Evolutionary conservation across 1,140 invertebrate genomes (phyloP).

Genomic region (Temnothorax nylanderi): DNA sequence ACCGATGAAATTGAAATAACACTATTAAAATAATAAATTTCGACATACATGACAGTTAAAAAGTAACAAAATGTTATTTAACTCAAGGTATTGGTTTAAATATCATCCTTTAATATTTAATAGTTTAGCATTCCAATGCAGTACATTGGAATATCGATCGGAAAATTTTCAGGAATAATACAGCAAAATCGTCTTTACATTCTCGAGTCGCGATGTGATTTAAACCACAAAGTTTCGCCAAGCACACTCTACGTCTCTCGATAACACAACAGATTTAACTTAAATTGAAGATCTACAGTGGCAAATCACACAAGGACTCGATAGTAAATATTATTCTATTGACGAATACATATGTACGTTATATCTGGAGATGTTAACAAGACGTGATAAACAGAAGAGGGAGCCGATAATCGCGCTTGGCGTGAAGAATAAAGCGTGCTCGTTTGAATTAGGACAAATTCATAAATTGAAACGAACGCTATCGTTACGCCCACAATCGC

Average conservation of each 20-base stretch:
- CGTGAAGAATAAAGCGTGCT: neutral
- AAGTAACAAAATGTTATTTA: no score
- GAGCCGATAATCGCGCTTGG: neutral
- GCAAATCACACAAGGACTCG: neutral
- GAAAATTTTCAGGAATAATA: neutral
- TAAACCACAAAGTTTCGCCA: neutral
- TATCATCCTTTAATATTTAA: no score
- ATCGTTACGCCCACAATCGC: slow-evolving; percentile 29
- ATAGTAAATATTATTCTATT: slow-evolving; percentile 45
- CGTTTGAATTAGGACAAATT: slow-evolving; percentile 21
- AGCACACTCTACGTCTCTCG: neutral
- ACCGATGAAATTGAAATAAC: no score
- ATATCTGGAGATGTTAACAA: neutral
- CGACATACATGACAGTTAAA: no score
- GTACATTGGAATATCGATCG: neutral
- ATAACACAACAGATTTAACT: slow-evolving; percentile 35
- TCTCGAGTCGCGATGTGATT: neutral
- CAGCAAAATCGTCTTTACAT: neutral
- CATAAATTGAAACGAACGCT: slow-evolving; percentile 52
- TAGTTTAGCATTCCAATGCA: no score
- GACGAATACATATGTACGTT: neutral
- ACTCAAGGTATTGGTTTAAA: no score
- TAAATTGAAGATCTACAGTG: neutral
- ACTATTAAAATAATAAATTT: no score
- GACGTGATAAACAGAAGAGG: neutral